Conservation (phyloP, 1,140 invertebrate species). For the Drosophila teissieri region DNA sequence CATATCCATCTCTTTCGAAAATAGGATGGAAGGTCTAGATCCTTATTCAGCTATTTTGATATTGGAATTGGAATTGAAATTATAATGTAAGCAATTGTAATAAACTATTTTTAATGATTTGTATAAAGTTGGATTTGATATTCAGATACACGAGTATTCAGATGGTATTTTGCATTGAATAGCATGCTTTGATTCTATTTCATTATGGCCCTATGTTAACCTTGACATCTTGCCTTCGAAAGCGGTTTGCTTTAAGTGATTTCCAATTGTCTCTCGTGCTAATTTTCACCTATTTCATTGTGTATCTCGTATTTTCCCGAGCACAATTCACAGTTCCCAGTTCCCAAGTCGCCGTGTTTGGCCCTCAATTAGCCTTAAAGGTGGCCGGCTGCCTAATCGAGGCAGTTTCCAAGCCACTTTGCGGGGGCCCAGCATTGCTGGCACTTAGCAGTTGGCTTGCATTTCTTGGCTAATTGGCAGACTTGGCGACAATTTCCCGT, state of each 20-base stretch:
- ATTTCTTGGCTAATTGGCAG: slow-evolving; percentile 66
- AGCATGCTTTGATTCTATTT: too few relatives aligned
- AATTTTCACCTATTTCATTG: slow-evolving; percentile 27
- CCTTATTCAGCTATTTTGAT: not conserved
- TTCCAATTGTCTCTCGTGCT: slow-evolving; percentile 24
- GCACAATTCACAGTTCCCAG: too few relatives aligned
- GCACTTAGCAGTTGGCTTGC: slow-evolving; percentile 38
- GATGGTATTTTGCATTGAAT: too few relatives aligned
- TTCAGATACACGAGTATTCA: too few relatives aligned
- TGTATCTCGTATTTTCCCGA: slow-evolving; percentile 19
- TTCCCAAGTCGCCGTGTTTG: slow-evolving; percentile 6
- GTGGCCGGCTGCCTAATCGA: slow-evolving; percentile 46
- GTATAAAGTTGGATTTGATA: too few relatives aligned
- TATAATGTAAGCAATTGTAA: too few relatives aligned
- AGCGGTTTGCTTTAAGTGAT: slow-evolving; percentile 1
- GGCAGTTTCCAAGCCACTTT: slow-evolving; percentile 30
- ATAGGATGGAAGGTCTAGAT: not conserved
- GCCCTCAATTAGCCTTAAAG: slow-evolving; percentile 44
- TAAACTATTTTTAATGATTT: not conserved
- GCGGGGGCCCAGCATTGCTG: slow-evolving; percentile 18
- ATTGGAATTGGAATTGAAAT: too few relatives aligned
- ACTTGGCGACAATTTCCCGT: slow-evolving; percentile 27
- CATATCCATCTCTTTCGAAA: not conserved
- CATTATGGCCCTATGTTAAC: not conserved
- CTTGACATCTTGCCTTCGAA: slow-evolving; percentile 23